These are phyloP conservation scores for Caenorhabditis elegans DNA, from an alignment of 1,140 invertebrate genomes.

Conservation along the genomic window WBcel235 BX284606.5:2244001-2244500, in stretches of 20 bases:
- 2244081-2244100: conserved; percentile 22
- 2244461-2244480: background rate
- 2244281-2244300: conserved; percentile 24
- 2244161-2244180: conserved; percentile 60
- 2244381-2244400: conserved; percentile 52
- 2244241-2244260: conserved; percentile 1
- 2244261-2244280: background rate
- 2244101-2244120: background rate
- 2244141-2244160: conserved; percentile 45
- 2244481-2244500: background rate
- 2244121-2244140: background rate
- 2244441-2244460: background rate
- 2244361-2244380: conserved; percentile 60
- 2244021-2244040: conserved; percentile 61
- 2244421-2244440: background rate
- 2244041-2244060: conserved; percentile 61
- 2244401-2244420: background rate
- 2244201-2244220: conserved; percentile 54
- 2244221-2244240: conserved; percentile 45
- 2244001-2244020: background rate
- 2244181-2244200: conserved; percentile 62
- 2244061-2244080: conserved; percentile 51
- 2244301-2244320: conserved; percentile 50
- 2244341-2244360: conserved; percentile 55
- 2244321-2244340: conserved; percentile 53